Conservation (phyloP, 2,113 vertebrate genomes). For the Planiliza haematocheilus region DNA sequence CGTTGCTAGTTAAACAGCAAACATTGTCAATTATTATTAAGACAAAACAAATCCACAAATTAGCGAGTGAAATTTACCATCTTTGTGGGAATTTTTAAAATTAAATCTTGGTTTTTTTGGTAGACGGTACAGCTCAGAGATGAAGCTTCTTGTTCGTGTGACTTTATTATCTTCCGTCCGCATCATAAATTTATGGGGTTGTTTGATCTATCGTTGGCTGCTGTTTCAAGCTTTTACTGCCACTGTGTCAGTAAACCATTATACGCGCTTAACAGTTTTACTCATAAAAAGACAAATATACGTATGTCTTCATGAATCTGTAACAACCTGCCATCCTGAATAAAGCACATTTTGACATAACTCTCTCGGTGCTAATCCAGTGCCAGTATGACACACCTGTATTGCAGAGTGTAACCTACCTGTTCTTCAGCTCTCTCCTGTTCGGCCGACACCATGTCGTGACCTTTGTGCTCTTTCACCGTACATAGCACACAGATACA, state of each 20-base stretch:
- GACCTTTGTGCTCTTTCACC: conserved; percentile 86
- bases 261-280: too few relatives aligned
- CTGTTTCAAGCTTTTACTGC: conserved; percentile 5
- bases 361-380: neutral
- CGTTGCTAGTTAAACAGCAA: conserved; percentile 76
- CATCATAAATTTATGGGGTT: conserved; percentile 36
- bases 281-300: too few relatives aligned
- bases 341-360: neutral
- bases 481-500: conserved; percentile 85
- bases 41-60: neutral
- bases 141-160: too few relatives aligned
- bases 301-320: too few relatives aligned
- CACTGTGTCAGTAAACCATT: conserved; percentile 1
- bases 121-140: neutral
- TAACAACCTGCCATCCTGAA: too few relatives aligned
- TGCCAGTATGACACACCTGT: neutral
- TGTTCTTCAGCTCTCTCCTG: conserved; percentile 84
- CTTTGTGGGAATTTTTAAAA: neutral
- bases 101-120: neutral
- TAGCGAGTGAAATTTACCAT: neutral
- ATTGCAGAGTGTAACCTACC: conserved; percentile 59
- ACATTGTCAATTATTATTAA: neutral
- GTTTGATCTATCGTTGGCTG: conserved; percentile 20
- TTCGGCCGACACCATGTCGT: conserved; percentile 86
- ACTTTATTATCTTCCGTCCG: too few relatives aligned